Evolutionary conservation across 2,797 vertebrate species (phyloP).

Genomic region (Sphaeramia orbicularis): DNA sequence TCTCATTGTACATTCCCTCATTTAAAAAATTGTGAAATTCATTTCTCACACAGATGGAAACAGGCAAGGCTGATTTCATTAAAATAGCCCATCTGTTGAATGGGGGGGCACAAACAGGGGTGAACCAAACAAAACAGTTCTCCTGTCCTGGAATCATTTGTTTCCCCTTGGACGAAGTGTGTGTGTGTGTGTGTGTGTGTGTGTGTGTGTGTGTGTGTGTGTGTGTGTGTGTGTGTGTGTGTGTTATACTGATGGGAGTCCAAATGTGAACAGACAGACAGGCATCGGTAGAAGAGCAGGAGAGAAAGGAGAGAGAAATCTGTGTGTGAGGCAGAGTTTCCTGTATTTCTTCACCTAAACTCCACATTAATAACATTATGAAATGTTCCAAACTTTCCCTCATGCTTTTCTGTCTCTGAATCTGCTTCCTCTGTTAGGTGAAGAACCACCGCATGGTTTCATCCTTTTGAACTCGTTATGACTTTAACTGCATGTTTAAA

Average conservation of each 20-base stretch:
- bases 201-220: slow-evolving; percentile 27
- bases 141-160: slow-evolving; percentile 72
- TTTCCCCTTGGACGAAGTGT: slow-evolving; percentile 59
- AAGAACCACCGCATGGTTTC: too few relatives aligned
- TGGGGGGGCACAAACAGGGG: slow-evolving; percentile 64
- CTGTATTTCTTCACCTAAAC: too few relatives aligned
- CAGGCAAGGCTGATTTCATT: slow-evolving; percentile 82
- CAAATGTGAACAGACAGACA: slow-evolving; percentile 63
- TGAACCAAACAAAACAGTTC: slow-evolving; percentile 77
- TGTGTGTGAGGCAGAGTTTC: slow-evolving; percentile 26
- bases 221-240: too few relatives aligned
- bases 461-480: too few relatives aligned
- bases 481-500: too few relatives aligned
- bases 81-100: slow-evolving; percentile 79
- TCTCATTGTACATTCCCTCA: slow-evolving; percentile 79
- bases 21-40: slow-evolving; percentile 79
- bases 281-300: slow-evolving; percentile 36
- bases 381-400: too few relatives aligned
- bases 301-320: slow-evolving; percentile 38
- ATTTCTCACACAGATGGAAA: slow-evolving; percentile 84
- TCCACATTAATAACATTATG: too few relatives aligned
- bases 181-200: slow-evolving; percentile 35
- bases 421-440: too few relatives aligned
- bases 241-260: slow-evolving; percentile 64
- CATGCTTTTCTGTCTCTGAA: too few relatives aligned